phyloP scores from a whole-genome alignment of 1,140 invertebrate species.

The Diploscapter pachys region DNA sequence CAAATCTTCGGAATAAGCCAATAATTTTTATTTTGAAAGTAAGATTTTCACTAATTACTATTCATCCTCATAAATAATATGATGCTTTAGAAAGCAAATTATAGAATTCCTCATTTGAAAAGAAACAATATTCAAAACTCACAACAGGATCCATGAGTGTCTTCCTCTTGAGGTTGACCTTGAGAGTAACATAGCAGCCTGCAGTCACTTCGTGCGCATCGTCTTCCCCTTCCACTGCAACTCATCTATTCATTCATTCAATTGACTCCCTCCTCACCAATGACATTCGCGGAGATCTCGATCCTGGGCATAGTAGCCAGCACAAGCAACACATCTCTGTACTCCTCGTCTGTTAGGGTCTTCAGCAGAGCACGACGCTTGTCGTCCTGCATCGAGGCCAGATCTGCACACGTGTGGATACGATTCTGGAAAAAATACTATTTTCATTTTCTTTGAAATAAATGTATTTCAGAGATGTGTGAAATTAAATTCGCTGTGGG shows the following conservation, averaged over 20 bases:
- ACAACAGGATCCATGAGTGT: constrained; percentile 45
- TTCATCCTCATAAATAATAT: too few species aligned
- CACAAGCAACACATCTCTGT: constrained; percentile 87
- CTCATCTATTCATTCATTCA: neutral
- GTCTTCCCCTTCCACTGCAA: constrained; percentile 88
- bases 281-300: constrained; percentile 18
- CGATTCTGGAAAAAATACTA: constrained; percentile 60
- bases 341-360: constrained; percentile 80
- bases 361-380: constrained; percentile 79
- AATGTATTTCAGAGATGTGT: too few species aligned
- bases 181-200: constrained; percentile 93
- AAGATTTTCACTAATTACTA: too few species aligned
- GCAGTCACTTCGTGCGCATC: constrained; percentile 90
- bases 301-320: constrained; percentile 59
- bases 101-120: neutral
- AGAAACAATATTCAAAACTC: neutral
- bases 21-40: neutral
- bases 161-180: constrained; percentile 75
- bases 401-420: constrained; percentile 70
- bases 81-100: too few species aligned
- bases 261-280: constrained; percentile 25
- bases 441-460: too few species aligned
- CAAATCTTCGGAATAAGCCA: constrained; percentile 13
- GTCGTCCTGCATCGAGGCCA: constrained; percentile 81
- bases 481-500: too few species aligned